Base-by-base conservation (phyloP, 2,888 invertebrate genomes). In the Tillus elongatus region DNA sequence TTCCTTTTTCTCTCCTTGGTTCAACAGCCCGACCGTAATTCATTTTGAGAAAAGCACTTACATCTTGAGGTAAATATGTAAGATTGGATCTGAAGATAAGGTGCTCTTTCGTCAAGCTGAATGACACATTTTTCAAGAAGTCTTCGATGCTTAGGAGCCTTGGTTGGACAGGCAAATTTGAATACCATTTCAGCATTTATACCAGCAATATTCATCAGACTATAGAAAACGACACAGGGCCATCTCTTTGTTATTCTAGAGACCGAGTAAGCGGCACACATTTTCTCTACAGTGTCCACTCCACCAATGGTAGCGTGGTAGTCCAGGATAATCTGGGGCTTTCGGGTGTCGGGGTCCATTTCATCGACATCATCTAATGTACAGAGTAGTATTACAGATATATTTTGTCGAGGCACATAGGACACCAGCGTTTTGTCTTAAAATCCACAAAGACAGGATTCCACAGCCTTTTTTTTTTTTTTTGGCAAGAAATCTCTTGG, bases 311-410 rank as follows among this genome's bases (percentile, higher is more conserved):
- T 19, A 8, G n/a, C 24, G 24, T 19, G 6, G n/a, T 19, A 19
- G 24, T 19, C 24, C 24, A 19, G 24, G 24, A 19, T 19, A 19
- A 19, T 12, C 3, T 34, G 2, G 3, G 16, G 32, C 16, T 32
- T 32, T 3, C 16, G 2, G 2, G 36, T 36, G 9, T 11, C 10
- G 4, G 15, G 9, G 24, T 36, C 16, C 4, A 30, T 30, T 6
- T 4, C 3, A 16, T 34, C 36, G 28, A 37, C 39, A 3, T 33
- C 16, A 34, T 47, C 46, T 44, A 35, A 41, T 36, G 43, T 48
- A 15, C 47, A 55, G n/a, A 44, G 26, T 26, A 47, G 26, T 10
- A 47, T 29, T 33, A 50, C 48, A 35, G 41, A 43, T 45, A 44
- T 45, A 13, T 38, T 35, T 34, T 37, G 37, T 29, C 43, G 39